Evolutionary conservation across 2,113 vertebrate species (phyloP).

Genomic region (Seriola rivoliana): DNA sequence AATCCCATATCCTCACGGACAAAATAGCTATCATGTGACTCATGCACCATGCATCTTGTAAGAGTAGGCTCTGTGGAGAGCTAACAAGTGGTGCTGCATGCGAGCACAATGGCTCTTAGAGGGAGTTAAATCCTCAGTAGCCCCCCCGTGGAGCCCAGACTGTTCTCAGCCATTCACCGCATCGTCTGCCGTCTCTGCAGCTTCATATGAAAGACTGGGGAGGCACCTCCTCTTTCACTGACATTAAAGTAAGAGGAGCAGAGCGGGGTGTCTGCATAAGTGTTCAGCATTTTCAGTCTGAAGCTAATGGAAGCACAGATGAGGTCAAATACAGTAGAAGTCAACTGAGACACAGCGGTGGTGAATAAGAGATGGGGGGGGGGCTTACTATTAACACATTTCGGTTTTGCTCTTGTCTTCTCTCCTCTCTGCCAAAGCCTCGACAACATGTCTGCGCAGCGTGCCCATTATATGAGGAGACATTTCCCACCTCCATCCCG

Average conservation of each 20-base stretch:
- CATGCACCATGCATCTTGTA: conserved; percentile 41
- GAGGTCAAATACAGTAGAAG: conserved; percentile 60
- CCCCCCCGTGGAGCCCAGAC: conserved; percentile 19
- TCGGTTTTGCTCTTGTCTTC: conserved; percentile 42
- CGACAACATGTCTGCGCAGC: conserved; percentile 55
- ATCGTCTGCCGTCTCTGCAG: conserved; percentile 4
- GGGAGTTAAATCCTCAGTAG: conserved; percentile 46
- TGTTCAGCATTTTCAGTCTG: conserved; percentile 30
- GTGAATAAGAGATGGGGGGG: conserved; percentile 59
- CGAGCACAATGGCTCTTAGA: conserved; percentile 54
- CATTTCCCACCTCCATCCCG: conserved; percentile 59
- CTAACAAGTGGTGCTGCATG: conserved; percentile 35
- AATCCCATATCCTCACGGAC: conserved; percentile 61
- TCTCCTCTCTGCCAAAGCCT: background rate
- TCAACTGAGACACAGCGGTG: conserved; percentile 24
- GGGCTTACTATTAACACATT: conserved; percentile 58
- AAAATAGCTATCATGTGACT: conserved; percentile 50
- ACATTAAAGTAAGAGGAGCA: conserved; percentile 40
- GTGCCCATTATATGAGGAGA: conserved; percentile 63
- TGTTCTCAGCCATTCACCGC: conserved; percentile 5
- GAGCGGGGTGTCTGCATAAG: conserved; percentile 36
- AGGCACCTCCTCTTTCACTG: conserved; percentile 34
- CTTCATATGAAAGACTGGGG: conserved; percentile 7
- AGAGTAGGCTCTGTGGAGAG: conserved; percentile 38
- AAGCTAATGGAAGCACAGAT: conserved; percentile 56